Base-by-base conservation (phyloP, 1,140 invertebrate species). In the Aphelenchoides fujianensis region DNA sequence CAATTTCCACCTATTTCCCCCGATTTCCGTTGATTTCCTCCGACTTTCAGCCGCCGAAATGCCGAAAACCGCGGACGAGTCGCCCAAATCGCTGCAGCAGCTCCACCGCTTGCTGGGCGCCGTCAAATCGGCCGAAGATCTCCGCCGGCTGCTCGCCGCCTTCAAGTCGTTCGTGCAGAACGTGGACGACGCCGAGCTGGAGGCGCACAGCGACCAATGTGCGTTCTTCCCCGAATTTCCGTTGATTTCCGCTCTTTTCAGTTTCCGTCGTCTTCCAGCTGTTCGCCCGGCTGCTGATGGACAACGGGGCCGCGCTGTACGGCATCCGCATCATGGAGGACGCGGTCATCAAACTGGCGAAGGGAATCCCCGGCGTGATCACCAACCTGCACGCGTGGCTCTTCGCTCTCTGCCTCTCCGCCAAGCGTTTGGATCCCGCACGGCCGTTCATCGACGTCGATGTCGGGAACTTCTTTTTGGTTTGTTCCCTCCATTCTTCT, bases 371-470 rank as follows among this genome's bases (percentile, higher is more conserved):
- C 36, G 63, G 63, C 2, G 31, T 37, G 12, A 36, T 66, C n/a
- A 66, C 63, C 0, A 66, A 66, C 3, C 31, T 66, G 63, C 63
- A 66, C 53, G 32, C 63, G 16, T 16, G 32, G 16, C 63, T 66
- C n/a, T 37, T 66, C 31, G 16, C 16, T 12, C 32, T 66, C 12
- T 66, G 63, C 31, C 53, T 66, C 36, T 12, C 16, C 37, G 63
- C 63, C 9, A 66, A 66, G 27, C 63, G 63, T 36, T 12, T 35
- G 27, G 63, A 66, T 30, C 63, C 27, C 12, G 63, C 63, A 1
- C 12, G 37, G 9, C 32, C 31, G 12, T 66, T n/a, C 31, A 1
- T 66, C 36, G 36, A 66, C 36, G 12, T 66, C 12, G 63, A 66
- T 36, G 63, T 30, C 31, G 63, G n/a, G 12, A 35, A 34, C 3